A percentile compares a stretch with the other conserved stretches of the same genome.
Conservation (phyloP, 2,888 invertebrate genomes). For the Drosophila borealis region DNA sequence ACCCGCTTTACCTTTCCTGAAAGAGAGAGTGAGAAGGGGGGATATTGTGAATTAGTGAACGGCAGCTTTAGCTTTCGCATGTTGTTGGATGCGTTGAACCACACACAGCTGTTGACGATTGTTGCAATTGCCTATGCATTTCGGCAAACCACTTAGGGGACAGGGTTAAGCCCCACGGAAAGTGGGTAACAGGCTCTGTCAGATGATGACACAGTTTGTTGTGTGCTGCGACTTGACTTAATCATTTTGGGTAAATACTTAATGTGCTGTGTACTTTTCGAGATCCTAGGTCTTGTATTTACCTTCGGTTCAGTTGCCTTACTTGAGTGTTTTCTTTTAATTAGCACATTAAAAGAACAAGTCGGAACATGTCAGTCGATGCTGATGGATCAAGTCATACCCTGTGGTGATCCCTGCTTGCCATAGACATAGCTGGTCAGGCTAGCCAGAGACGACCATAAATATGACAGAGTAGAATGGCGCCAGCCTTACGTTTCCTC, state of each 20-base stretch:
- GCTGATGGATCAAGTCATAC: slow-evolving; percentile 5
- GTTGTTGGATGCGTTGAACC: neutral
- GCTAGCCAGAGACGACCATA: too few species aligned
- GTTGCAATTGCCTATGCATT: neutral
- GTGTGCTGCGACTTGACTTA: slow-evolving; percentile 8
- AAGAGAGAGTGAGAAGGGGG: too few species aligned
- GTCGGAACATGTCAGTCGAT: neutral
- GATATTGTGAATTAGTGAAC: too few species aligned
- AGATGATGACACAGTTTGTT: slow-evolving; percentile 48
- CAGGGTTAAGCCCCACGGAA: slow-evolving; percentile 11
- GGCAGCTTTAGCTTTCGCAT: too few species aligned
- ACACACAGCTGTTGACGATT: slow-evolving; percentile 15
- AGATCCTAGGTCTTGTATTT: slow-evolving; percentile 9
- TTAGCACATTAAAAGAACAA: slow-evolving; percentile 43
- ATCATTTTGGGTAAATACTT: slow-evolving; percentile 17
- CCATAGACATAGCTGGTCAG: too few species aligned
- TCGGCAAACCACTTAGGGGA: slow-evolving; percentile 7
- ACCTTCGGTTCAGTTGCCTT: slow-evolving; percentile 6
- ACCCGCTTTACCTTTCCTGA: slow-evolving; percentile 41
- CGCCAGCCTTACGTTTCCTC: too few species aligned
- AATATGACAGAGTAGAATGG: too few species aligned
- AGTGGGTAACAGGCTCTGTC: slow-evolving; percentile 16
- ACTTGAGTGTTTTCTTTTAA: slow-evolving; percentile 41
- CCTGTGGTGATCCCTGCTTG: neutral
- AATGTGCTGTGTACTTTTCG: slow-evolving; percentile 13